Percentiles rank a stretch among this genome's conserved stretches.
These are phyloP conservation scores for Gymnocheta viridis DNA, from an alignment of 2,888 invertebrate genomes.

Conservation along the genomic window DNA sequence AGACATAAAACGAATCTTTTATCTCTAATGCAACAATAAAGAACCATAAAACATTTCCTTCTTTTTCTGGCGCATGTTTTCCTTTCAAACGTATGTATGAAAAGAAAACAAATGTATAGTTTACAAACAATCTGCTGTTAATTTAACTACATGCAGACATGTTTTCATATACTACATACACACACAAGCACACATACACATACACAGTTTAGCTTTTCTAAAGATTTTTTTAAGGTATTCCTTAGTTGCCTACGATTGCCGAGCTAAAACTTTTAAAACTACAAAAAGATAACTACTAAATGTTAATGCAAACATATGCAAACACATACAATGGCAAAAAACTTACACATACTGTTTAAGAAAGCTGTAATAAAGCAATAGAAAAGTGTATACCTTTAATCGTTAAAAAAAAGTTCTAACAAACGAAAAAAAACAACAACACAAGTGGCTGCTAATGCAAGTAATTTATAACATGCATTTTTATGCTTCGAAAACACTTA, in stretches of 20 bases:
- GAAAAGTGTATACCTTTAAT: slow-evolving; percentile 41
- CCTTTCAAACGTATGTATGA: not conserved
- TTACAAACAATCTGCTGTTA: slow-evolving; percentile 53
- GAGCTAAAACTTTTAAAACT: not conserved
- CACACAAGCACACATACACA: not conserved
- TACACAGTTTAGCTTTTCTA: not conserved
- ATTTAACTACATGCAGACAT: slow-evolving; percentile 52
- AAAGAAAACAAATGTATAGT: not conserved
- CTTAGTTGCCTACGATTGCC: not conserved
- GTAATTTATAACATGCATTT: slow-evolving; percentile 78
- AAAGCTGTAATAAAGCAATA: not conserved
- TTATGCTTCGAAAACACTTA: slow-evolving; percentile 56
- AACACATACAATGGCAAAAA: not conserved
- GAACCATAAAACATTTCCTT: slow-evolving; percentile 2
- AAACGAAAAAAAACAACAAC: slow-evolving; percentile 65
- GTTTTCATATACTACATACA: not conserved
- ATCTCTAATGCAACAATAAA: not conserved
- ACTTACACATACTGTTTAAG: not conserved
- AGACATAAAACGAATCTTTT: not conserved
- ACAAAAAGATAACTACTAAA: slow-evolving; percentile 38
- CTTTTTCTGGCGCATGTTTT: not conserved
- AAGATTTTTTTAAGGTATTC: slow-evolving; percentile 9
- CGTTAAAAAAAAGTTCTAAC: slow-evolving; percentile 4
- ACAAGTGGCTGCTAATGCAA: slow-evolving; percentile 80
- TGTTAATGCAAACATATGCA: slow-evolving; percentile 33